A percentile compares a stretch with the other conserved stretches of the same genome.
Evolutionary conservation across 2,797 vertebrate species (phyloP).

Genomic region (Acipenser transmontanus): DNA sequence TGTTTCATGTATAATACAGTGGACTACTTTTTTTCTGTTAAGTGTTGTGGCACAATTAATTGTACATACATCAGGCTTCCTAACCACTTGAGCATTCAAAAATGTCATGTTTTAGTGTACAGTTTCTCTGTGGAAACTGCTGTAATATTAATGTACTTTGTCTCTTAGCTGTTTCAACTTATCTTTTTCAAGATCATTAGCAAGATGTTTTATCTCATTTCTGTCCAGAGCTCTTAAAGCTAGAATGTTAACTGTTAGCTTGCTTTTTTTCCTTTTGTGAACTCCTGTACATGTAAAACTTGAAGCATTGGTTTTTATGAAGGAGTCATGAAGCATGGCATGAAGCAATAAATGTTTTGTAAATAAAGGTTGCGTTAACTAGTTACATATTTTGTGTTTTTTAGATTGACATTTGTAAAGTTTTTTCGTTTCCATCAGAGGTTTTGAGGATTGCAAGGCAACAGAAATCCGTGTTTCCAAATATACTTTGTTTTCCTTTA

Average conservation of each 20-base stretch:
- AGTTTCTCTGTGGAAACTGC: conserved; percentile 53
- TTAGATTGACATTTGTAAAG: too few species aligned
- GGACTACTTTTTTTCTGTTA: conserved; percentile 42
- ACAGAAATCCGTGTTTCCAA: too few species aligned
- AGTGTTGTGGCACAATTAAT: conserved; percentile 58
- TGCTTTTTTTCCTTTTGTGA: conserved; percentile 32
- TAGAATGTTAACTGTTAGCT: background rate
- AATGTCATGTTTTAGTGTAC: conserved; percentile 52
- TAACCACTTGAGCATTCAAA: conserved; percentile 40
- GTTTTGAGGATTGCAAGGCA: too few species aligned
- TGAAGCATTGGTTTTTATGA: conserved; percentile 70
- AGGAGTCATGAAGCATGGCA: conserved; percentile 79
- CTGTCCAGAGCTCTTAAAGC: conserved; percentile 6
- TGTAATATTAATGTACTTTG: conserved; percentile 60
- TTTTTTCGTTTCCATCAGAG: too few species aligned
- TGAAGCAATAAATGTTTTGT: conserved; percentile 81
- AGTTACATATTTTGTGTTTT: too few species aligned
- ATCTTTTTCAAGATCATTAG: conserved; percentile 20
- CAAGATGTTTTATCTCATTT: conserved; percentile 7
- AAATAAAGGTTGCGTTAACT: conserved; percentile 91
- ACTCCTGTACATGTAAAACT: conserved; percentile 59
- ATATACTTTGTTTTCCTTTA: too few species aligned
- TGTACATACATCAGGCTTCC: conserved; percentile 71
- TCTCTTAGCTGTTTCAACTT: conserved; percentile 44
- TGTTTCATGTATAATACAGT: conserved; percentile 61